Evolutionary conservation across 1,140 invertebrate genomes (phyloP).

Genomic region (Eulimnadia texana): DNA sequence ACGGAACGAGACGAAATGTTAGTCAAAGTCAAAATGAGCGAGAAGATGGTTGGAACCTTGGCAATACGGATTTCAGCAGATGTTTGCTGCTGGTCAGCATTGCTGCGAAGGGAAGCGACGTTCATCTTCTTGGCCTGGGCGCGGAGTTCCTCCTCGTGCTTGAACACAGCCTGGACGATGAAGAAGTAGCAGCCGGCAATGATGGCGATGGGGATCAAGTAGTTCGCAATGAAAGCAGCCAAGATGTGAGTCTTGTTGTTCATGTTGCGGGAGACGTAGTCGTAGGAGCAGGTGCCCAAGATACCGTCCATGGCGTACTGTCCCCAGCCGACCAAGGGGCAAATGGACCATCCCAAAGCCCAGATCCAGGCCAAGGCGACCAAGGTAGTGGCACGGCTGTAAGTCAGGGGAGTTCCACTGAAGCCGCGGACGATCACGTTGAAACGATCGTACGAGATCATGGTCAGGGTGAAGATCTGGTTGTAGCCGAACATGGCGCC

Average conservation of each 20-base stretch:
- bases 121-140: slow-evolving; percentile 78
- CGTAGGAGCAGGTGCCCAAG: slow-evolving; percentile 22
- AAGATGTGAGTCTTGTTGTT: slow-evolving; percentile 20
- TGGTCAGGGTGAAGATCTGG: slow-evolving; percentile 23
- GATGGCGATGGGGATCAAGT: slow-evolving; percentile 20
- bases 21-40: too few species aligned
- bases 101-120: slow-evolving; percentile 64
- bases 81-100: slow-evolving; percentile 46
- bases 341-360: slow-evolving; percentile 21
- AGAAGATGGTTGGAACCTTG: too few species aligned
- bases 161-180: slow-evolving; percentile 32
- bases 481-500: slow-evolving; percentile 24
- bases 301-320: slow-evolving; percentile 17
- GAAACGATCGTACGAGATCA: slow-evolving; percentile 27
- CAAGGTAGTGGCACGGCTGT: slow-evolving; percentile 20
- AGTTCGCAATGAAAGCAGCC: slow-evolving; percentile 21
- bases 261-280: slow-evolving; percentile 21
- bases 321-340: slow-evolving; percentile 26
- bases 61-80: slow-evolving; percentile 68
- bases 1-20: too few species aligned
- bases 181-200: slow-evolving; percentile 31
- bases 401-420: slow-evolving; percentile 23
- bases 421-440: slow-evolving; percentile 27
- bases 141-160: slow-evolving; percentile 31
- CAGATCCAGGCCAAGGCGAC: slow-evolving; percentile 24